Percentiles rank a stretch among this genome's conserved stretches.
phyloP scores from a whole-genome alignment of 2,888 invertebrate genomes.

The Arge pagana region DNA sequence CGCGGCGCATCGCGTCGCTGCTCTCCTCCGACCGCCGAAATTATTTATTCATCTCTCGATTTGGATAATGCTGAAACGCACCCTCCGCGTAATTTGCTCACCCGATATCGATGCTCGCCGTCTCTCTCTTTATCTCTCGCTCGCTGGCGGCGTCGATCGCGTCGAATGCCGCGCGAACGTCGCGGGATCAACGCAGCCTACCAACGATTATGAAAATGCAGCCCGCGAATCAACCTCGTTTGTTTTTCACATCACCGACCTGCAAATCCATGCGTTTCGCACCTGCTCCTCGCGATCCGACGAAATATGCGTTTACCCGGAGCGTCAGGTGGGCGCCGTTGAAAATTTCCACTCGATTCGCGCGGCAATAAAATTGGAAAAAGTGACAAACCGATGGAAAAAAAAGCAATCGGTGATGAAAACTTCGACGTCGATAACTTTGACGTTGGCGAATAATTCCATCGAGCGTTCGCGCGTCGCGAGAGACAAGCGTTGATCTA shows the following conservation, averaged over 20 bases:
- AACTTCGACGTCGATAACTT: background rate
- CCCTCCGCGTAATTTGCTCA: conserved; percentile 32
- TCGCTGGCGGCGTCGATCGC: background rate
- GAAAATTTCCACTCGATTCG: background rate
- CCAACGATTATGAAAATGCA: conserved; percentile 9
- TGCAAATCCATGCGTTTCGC: conserved; percentile 50
- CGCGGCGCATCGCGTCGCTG: conserved; percentile 32
- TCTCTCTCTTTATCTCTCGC: background rate
- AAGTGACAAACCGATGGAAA: no score
- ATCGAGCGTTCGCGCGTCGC: background rate
- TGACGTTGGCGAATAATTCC: background rate
- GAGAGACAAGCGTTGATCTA: no score
- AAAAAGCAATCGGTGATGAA: background rate
- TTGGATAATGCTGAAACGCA: conserved; percentile 25
- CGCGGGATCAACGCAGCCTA: background rate
- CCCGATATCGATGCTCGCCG: conserved; percentile 10
- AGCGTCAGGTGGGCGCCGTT: background rate
- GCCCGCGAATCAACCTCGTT: conserved; percentile 52
- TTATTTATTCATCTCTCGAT: conserved; percentile 51
- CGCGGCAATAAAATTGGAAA: background rate
- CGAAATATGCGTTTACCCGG: conserved; percentile 54
- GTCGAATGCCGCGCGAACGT: background rate
- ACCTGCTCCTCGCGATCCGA: conserved; percentile 55
- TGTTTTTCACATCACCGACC: conserved; percentile 47
- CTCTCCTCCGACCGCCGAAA: conserved; percentile 34